A percentile compares a stretch with the other conserved stretches of the same genome.
Evolutionary conservation across 37 sponge, comb jelly and placozoan genomes (phyloP).

Genomic region (Ianthella basta): DNA sequence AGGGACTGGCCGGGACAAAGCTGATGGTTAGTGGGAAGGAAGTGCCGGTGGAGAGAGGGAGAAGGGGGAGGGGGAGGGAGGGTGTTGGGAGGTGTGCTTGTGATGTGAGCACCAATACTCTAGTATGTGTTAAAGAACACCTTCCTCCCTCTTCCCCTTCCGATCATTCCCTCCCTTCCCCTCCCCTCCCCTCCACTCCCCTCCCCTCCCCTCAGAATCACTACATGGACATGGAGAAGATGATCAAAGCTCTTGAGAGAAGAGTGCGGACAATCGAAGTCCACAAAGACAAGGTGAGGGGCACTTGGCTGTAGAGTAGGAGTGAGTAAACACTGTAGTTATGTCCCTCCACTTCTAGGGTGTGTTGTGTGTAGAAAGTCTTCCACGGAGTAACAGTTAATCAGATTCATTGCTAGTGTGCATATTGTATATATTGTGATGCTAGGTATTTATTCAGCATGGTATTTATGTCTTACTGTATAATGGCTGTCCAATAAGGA

Average conservation of each 20-base stretch:
- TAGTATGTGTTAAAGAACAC: not conserved
- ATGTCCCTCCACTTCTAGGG: no score
- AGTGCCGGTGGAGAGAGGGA: not conserved
- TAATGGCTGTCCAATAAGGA: no score
- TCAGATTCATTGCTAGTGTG: no score
- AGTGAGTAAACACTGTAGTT: no score
- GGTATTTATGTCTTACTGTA: no score
- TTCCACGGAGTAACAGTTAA: no score
- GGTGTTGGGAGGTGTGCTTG: not conserved
- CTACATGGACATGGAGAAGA: conserved; percentile 59
- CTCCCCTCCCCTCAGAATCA: conserved; percentile 32
- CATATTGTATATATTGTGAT: no score
- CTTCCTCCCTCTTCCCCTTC: not conserved
- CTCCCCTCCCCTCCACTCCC: not conserved
- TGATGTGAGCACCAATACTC: not conserved
- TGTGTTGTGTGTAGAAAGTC: no score
- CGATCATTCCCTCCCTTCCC: not conserved
- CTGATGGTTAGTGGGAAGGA: not conserved
- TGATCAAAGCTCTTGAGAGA: not conserved
- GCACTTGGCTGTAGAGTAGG: not conserved
- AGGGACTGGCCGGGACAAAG: not conserved
- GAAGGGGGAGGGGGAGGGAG: no score
- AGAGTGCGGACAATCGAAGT: conserved; percentile 59
- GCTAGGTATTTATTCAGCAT: no score
- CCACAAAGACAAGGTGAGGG: conserved; percentile 73